Evolutionary conservation across 2,797 vertebrate genomes (phyloP).

Genomic region (Serranus cabrilla): DNA sequence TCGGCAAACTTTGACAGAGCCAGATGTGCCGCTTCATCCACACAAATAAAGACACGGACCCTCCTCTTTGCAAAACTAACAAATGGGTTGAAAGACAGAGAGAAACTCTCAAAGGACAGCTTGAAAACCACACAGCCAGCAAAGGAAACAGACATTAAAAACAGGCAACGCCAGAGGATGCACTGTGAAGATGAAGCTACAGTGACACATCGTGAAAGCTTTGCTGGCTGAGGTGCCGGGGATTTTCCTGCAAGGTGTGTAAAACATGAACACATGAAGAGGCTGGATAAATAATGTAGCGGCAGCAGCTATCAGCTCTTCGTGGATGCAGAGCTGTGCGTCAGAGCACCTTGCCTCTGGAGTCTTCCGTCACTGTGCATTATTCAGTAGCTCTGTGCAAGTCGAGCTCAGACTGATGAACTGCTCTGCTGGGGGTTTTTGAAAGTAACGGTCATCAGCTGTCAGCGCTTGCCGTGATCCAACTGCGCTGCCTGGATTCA

Average conservation of each 20-base stretch:
- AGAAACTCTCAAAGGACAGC: constrained; percentile 8
- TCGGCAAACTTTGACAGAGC: constrained; percentile 52
- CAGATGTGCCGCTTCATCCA: constrained; percentile 59
- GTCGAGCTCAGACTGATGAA: constrained; percentile 64
- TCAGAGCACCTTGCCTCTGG: constrained; percentile 62
- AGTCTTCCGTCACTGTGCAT: constrained; percentile 69
- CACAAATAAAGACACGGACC: constrained; percentile 37
- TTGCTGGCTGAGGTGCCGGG: constrained; percentile 18
- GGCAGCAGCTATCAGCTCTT: constrained; percentile 54
- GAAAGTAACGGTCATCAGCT: constrained; percentile 66
- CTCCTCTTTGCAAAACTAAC: constrained; percentile 22
- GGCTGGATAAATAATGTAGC: constrained; percentile 65
- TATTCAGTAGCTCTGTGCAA: constrained; percentile 68
- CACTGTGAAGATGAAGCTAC: constrained; percentile 7
- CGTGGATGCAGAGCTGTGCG: constrained; percentile 49
- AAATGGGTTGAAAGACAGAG: neutral
- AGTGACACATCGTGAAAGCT: constrained; percentile 26
- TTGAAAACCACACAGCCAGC: constrained; percentile 22
- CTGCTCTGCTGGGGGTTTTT: constrained; percentile 66
- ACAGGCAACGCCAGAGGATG: neutral
- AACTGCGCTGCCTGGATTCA: constrained; percentile 44
- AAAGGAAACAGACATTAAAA: constrained; percentile 1
- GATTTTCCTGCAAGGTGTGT: constrained; percentile 64
- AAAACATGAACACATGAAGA: constrained; percentile 58
- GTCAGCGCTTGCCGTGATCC: constrained; percentile 50